These are phyloP conservation scores for Micromys minutus DNA, from an alignment of 2,113 vertebrate genomes.

Conservation along the genomic window DNA sequence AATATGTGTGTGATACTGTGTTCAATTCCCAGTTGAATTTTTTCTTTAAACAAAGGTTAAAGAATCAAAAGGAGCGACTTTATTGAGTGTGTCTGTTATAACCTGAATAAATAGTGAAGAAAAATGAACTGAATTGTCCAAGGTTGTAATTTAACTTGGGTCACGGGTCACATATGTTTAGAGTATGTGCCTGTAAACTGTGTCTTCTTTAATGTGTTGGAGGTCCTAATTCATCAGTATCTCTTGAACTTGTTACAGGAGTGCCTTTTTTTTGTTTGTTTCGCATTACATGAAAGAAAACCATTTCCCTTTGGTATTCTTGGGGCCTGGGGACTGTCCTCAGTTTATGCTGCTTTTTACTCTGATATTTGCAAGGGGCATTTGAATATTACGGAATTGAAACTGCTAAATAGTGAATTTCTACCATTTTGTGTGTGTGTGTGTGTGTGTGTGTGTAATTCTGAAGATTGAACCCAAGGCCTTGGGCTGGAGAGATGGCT, in stretches of 20 bases:
- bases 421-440: background rate
- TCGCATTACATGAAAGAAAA: constrained; percentile 24
- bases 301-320: background rate
- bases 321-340: background rate
- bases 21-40: background rate
- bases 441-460: background rate
- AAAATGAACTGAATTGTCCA: background rate
- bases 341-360: background rate
- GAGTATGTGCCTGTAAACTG: background rate
- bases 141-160: constrained; percentile 23
- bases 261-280: background rate
- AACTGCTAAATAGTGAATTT: background rate
- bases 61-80: constrained; percentile 18
- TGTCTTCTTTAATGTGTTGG: background rate
- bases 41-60: background rate
- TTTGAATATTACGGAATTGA: background rate
- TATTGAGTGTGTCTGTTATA: background rate
- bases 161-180: background rate
- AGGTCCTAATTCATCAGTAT: background rate
- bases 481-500: too few relatives aligned
- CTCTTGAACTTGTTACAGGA: background rate
- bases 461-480: background rate
- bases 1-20: background rate
- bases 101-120: background rate
- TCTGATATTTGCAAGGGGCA: background rate